Base-by-base conservation (phyloP, 2,113 vertebrate genomes). In the Plecotus auritus region DNA sequence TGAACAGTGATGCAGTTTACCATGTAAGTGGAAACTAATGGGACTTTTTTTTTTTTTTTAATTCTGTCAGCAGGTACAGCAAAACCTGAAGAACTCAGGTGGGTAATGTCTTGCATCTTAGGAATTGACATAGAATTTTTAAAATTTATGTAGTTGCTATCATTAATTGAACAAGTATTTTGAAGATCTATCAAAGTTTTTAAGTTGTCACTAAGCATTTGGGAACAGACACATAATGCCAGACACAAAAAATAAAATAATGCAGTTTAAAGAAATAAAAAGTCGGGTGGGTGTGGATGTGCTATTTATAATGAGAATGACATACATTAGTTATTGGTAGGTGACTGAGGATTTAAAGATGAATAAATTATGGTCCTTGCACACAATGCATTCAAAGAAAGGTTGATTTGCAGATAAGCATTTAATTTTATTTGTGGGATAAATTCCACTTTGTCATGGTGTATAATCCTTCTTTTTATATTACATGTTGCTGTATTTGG, bases 11-110 rank as follows among this genome's bases (percentile, higher is more conserved):
- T 88, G 51, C 9, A 54, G 4, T 94, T 83, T 88, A 66, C 70
- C 20, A 51, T 59, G 7, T 85, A 85, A 49, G 32, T 20, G 45
- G 28, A 94, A 40, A 94, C 74, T 97, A 95, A 97, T 91, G 42
- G 32, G 4, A 56, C 78, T 1, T 87, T 94, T 85, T 88, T 18
- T 96, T 88, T 89, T 45, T 54, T 94, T 61, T 47, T 72, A 2
- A 61, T 95, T 95, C 93, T 98, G 90, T 61, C 93, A 98, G 98
- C 97, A 83, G 96, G 96, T 89, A 47, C 95, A 94, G 22, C 97
- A 95, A 98, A 98, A 97, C 76, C 96, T 94, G 98, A 98, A 97
- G 98, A 98, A 96, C 95, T 97, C 66, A 98, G 98, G 98, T 98
- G 96, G 96, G 80, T 82, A n/a, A 92, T 96, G 35, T 42, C 45